Base-by-base conservation (phyloP, 2,888 invertebrate genomes). In the Galerucella calmariensis region DNA sequence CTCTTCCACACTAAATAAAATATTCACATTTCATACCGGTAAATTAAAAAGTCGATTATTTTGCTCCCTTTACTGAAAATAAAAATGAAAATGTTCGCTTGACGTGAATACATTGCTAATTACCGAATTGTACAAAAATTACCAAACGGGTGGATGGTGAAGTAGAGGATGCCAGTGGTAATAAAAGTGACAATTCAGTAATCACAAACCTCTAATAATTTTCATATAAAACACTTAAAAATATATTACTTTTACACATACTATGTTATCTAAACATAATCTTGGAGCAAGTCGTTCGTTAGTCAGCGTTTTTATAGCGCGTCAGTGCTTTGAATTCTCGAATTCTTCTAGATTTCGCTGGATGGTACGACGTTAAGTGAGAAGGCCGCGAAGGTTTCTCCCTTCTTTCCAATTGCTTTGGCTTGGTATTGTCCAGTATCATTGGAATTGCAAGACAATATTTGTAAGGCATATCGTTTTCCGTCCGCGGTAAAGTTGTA, bases 401-500 rank as follows among this genome's bases (percentile, higher is more conserved):
- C 94, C 88, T 95, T 95, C 87, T 94, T 94, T 85, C 95, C 94
- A 79, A 94, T 93, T 46, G 95, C 95, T 83, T 94, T 93, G 20
- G 95, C 94, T 82, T 94, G 92, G 87, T 97, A 97, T 88, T 97
- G 97, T 59, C 97, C 97, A 79, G 94, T 91, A 88, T 97, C 97
- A 82, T 92, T 92, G 69, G 92, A 89, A 79, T 90, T 90, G 86
- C 94, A 93, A 81, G 93, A 91, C 80, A 92, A 91, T 80, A 97
- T 93, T 86, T 94, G 93, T 77, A 97, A 90, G 71, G 92, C 91
- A 89, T 95, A 96, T 79, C 92, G 92, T 81, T 93, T 93, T 81
- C 93, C 94, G 85, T 95, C 95, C 87, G 94, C 93, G 76, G 93
- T 94, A 88, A 96, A 94, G 84, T 93, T 92, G 87, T 94, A 95